Conservation (phyloP, 2,797 vertebrate species). For the Peromyscus nudipes region DNA sequence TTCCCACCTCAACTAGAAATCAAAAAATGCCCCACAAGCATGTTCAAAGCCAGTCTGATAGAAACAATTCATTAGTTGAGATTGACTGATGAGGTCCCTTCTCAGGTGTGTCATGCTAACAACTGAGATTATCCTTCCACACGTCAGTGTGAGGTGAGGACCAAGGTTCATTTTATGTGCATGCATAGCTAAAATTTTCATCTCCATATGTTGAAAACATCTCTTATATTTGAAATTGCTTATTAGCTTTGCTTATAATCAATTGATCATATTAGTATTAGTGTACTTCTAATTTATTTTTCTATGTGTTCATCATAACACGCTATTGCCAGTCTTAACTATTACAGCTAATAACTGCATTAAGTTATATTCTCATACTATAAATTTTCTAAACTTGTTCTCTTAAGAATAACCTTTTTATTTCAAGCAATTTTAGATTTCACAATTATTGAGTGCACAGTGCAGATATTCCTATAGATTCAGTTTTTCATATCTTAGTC, state of each 20-base stretch:
- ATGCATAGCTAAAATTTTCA: neutral
- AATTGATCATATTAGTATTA: neutral
- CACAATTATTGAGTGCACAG: neutral
- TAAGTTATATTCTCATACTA: neutral
- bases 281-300: neutral
- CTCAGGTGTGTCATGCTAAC: neutral
- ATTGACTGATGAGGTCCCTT: neutral
- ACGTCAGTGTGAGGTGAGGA: neutral
- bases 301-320: neutral
- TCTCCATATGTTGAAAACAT: neutral
- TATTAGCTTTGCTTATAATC: neutral
- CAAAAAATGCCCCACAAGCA: neutral
- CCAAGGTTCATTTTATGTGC: neutral
- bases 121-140: neutral
- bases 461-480: neutral
- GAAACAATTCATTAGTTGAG: neutral
- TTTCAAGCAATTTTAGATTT: constrained; percentile 16
- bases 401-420: neutral
- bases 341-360: neutral
- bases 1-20: neutral
- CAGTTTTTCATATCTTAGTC: neutral
- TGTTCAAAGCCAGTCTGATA: too few species aligned
- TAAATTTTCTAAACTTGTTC: neutral
- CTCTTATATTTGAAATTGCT: neutral
- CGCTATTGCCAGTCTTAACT: neutral